Evolutionary conservation across 2,888 invertebrate genomes (phyloP).

Genomic region (Drosophila tripunctata): DNA sequence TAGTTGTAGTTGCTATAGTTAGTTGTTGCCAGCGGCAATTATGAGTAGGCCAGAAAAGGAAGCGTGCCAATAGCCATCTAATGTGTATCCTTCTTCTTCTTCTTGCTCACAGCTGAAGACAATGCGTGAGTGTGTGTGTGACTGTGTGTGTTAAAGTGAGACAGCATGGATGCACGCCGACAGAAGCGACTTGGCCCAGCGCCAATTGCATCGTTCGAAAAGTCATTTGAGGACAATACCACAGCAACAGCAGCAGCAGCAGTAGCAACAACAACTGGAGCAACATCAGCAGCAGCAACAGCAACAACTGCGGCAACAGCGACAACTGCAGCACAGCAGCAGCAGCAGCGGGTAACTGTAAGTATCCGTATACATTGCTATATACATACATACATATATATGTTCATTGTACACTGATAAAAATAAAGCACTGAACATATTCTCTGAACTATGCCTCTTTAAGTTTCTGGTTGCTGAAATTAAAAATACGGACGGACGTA

Average conservation of each 20-base stretch:
- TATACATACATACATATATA: not conserved
- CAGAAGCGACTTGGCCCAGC: constrained; percentile 95
- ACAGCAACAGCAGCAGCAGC: constrained; percentile 49
- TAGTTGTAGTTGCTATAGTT: constrained; percentile 25
- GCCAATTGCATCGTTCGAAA: constrained; percentile 96
- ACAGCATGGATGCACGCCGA: constrained; percentile 81
- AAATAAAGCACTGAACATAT: too few species aligned
- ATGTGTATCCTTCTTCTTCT: constrained; percentile 28
- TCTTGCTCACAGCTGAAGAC: constrained; percentile 14
- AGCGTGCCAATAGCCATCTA: constrained; percentile 68
- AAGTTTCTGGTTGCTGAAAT: too few species aligned
- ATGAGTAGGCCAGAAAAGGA: constrained; percentile 51
- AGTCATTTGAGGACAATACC: constrained; percentile 83
- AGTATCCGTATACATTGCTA: constrained; percentile 33
- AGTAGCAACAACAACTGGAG: constrained; percentile 18
- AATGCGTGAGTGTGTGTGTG: constrained; percentile 23
- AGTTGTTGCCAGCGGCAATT: constrained; percentile 65
- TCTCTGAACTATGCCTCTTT: too few species aligned
- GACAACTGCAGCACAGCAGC: too few species aligned
- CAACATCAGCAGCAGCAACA: constrained; percentile 16
- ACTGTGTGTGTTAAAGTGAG: constrained; percentile 29
- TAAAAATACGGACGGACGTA: too few species aligned
- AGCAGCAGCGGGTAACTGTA: constrained; percentile 39
- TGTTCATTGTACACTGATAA: too few species aligned
- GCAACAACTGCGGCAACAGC: constrained; percentile 26